phyloP scores from a whole-genome alignment of 92 coral and sea anemone genomes.

The Zoanthus gigantus region DNA sequence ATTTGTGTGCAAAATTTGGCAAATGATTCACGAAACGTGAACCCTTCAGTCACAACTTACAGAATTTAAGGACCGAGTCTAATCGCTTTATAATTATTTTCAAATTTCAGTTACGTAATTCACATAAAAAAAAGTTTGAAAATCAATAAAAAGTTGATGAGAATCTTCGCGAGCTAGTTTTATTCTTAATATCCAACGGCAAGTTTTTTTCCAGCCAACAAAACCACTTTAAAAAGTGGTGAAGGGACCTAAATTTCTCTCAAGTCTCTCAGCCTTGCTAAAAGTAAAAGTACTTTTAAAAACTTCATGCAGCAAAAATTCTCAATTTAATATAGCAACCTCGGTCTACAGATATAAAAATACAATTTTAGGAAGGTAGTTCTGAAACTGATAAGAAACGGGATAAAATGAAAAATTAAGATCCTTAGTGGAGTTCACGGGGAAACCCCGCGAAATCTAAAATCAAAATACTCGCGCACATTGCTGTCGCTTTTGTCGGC shows the following conservation, averaged over 20 bases:
- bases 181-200: no score
- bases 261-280: no score
- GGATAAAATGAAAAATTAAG: neutral
- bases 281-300: no score
- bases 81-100: neutral
- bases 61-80: no score
- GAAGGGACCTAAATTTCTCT: no score
- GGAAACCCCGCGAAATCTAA: conserved; percentile 73
- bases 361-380: neutral
- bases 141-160: neutral
- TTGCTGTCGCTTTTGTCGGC: neutral
- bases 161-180: no score
- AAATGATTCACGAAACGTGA: conserved; percentile 14
- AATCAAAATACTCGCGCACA: neutral
- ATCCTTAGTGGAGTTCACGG: conserved; percentile 24
- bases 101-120: neutral
- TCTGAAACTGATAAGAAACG: neutral
- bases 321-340: neutral
- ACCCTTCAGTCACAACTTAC: neutral
- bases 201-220: no score
- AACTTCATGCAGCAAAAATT: neutral
- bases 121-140: neutral
- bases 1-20: neutral
- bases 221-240: no score
- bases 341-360: neutral